Evolutionary conservation across 2,797 vertebrate genomes (phyloP), one percentile per base, ranked within the genome.

Genomic region (Propithecus deckenii): DNA sequence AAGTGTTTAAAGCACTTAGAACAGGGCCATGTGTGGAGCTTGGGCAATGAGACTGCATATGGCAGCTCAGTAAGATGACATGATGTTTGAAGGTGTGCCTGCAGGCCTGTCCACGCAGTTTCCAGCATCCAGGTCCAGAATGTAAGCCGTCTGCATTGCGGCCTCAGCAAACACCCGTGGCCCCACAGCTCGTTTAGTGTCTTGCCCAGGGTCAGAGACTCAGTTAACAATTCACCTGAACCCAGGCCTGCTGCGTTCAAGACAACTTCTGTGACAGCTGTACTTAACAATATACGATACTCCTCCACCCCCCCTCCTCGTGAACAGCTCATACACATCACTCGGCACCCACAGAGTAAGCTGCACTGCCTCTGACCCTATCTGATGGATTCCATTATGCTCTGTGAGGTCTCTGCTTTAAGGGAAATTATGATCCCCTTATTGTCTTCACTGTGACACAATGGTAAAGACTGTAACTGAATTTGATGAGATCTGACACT

Each of bases 401-500:
- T 75, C 92, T 65, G 52, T 75, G 12, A 92, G 38, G 14, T 91
- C 48, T 35, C 30, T 86, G 78, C 78, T 78, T 94, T 86, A 67
- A 89, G 63, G 4, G 28, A 86, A 97, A 91, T 55, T 30, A 85
- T 15, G 48, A 71, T 46, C 15, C 20, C 7, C 90, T 78, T 23
- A 8, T 83, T 86, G 55, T 95, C 25, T 61, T 92, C 65, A 28
- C 18, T 71, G 30, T 46, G 3, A 79, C 41, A 25, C 63, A 32
- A 94, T 75, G 48, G 78, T 63, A 95, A 90, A 94, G 46, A 38
- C 46, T 78, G 20, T 55, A 87, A 88, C 67, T 89, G 96, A 97
- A 96, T 89, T 94, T 84, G 65, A 96, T 94, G 59, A 93, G 61
- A 93, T 89, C 81, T 94, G 75, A 69, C 94, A 74, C 7, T 35